phyloP scores from a whole-genome alignment of 1,140 invertebrate species.

The Cyclina sinensis region DNA sequence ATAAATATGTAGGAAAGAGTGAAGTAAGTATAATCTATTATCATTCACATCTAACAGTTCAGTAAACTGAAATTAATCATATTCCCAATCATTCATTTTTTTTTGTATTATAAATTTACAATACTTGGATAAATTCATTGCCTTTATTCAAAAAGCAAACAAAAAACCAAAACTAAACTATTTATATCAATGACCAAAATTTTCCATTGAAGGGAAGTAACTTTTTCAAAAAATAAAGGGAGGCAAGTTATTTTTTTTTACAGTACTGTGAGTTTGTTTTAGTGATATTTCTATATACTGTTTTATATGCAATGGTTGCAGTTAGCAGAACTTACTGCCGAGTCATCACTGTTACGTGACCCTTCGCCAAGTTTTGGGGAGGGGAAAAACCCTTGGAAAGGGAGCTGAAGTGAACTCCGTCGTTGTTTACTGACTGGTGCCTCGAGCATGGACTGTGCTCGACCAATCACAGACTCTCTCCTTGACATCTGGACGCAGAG shows the following conservation, averaged over 20 bases:
- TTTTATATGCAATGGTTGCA: slow-evolving; percentile 52
- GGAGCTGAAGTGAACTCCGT: slow-evolving; percentile 65
- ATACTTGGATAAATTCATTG: too few relatives aligned
- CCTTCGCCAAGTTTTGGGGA: slow-evolving; percentile 56
- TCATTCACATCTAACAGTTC: too few relatives aligned
- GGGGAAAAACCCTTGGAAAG: slow-evolving; percentile 65
- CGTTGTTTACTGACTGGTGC: slow-evolving; percentile 60
- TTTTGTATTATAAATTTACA: too few relatives aligned
- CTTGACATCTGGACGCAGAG: slow-evolving; percentile 49
- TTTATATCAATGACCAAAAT: too few relatives aligned
- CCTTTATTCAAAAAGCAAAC: too few relatives aligned
- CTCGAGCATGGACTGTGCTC: slow-evolving; percentile 64
- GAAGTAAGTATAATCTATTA: too few relatives aligned
- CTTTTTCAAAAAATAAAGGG: background rate
- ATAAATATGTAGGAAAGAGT: too few relatives aligned
- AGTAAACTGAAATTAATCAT: too few relatives aligned
- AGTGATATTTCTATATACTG: background rate
- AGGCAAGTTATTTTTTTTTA: background rate
- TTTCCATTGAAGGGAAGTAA: slow-evolving; percentile 1
- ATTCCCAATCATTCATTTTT: too few relatives aligned
- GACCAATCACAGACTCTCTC: slow-evolving; percentile 64
- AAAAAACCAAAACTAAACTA: too few relatives aligned
- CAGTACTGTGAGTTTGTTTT: background rate
- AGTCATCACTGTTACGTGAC: slow-evolving; percentile 33
- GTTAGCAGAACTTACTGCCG: slow-evolving; percentile 50